phyloP scores from a whole-genome alignment of 2,888 invertebrate genomes.

The Augochlorella aurata region DNA sequence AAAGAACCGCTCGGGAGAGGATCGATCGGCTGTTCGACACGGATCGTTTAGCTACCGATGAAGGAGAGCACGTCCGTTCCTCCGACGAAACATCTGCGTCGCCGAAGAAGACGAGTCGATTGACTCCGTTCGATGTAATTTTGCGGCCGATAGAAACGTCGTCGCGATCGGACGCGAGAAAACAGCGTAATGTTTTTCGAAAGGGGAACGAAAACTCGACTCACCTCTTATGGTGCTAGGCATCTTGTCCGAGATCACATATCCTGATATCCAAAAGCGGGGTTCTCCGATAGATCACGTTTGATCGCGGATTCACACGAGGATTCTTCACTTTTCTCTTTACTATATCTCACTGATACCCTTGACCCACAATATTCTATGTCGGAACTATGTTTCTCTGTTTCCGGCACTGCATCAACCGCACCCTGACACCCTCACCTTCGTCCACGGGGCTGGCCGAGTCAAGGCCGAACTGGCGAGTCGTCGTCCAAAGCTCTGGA shows the following conservation, averaged over 20 bases:
- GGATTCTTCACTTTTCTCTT: conserved; percentile 33
- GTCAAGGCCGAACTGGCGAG: conserved; percentile 52
- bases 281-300: conserved; percentile 42
- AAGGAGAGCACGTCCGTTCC: too few relatives aligned
- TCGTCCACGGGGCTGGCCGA: conserved; percentile 28
- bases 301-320: conserved; percentile 46
- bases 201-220: conserved; percentile 38
- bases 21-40: too few relatives aligned
- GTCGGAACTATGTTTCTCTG: conserved; percentile 40
- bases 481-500: conserved; percentile 42
- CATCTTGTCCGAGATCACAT: conserved; percentile 80
- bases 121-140: too few relatives aligned
- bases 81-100: too few relatives aligned
- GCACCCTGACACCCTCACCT: conserved; percentile 43
- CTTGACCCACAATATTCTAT: conserved; percentile 42
- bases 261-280: conserved; percentile 77
- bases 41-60: too few relatives aligned
- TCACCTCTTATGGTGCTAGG: conserved; percentile 81
- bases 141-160: too few relatives aligned
- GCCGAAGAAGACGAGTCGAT: too few relatives aligned
- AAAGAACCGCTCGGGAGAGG: too few relatives aligned
- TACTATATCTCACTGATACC: conserved; percentile 42
- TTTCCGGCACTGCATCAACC: conserved; percentile 49
- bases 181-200: not conserved
- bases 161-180: not conserved